Evolutionary conservation across 2,888 invertebrate genomes (phyloP).

Genomic region (Scaptomyza parva): DNA sequence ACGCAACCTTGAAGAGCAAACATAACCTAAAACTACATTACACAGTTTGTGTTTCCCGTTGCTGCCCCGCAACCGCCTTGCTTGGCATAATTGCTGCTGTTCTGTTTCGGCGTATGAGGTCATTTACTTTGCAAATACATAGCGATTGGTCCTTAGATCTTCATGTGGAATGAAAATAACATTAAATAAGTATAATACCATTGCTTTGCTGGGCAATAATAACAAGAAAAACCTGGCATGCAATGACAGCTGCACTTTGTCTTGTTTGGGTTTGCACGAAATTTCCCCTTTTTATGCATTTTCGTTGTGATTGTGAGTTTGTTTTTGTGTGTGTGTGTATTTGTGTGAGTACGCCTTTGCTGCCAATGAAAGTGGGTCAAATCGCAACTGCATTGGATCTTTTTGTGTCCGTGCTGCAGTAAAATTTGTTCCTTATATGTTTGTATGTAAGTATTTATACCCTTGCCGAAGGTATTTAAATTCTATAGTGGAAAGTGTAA

Average conservation of each 20-base stretch:
- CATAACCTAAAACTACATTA: constrained; percentile 72
- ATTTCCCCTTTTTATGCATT: constrained; percentile 58
- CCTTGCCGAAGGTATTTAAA: neutral
- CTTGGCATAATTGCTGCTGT: neutral
- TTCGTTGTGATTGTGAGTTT: constrained; percentile 26
- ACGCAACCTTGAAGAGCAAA: constrained; percentile 69
- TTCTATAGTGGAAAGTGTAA: neutral
- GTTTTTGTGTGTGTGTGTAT: constrained; percentile 11
- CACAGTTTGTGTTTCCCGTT: constrained; percentile 24
- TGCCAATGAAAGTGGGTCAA: constrained; percentile 69
- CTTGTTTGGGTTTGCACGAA: constrained; percentile 52
- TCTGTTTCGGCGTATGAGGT: constrained; percentile 62
- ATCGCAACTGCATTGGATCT: constrained; percentile 66
- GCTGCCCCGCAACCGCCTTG: constrained; percentile 8
- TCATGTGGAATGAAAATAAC: neutral
- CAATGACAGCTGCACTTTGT: constrained; percentile 60
- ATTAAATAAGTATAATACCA: neutral
- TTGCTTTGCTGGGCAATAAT: neutral
- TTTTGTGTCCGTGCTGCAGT: constrained; percentile 58
- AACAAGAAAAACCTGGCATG: constrained; percentile 26
- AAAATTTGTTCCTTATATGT: constrained; percentile 49
- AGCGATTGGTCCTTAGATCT: constrained; percentile 39
- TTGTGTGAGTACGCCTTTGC: constrained; percentile 16
- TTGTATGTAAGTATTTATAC: constrained; percentile 1
- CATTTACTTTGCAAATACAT: constrained; percentile 67